A percentile compares a stretch with the other conserved stretches of the same genome.
Conservation (phyloP, 2,113 vertebrate genomes). For the Orthonyx spaldingii region DNA sequence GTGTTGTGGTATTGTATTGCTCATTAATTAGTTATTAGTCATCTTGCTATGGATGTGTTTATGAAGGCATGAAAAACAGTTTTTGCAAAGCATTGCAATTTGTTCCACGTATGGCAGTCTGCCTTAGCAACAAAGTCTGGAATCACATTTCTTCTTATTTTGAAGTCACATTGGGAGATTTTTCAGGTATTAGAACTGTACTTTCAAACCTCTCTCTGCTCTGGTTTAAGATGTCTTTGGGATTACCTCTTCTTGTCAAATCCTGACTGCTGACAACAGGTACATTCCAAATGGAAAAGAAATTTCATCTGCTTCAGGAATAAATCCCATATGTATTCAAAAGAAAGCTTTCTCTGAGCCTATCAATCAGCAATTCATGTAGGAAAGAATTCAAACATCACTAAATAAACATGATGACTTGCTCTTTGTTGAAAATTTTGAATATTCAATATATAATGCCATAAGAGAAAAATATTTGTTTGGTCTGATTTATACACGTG, state of each 20-base stretch:
- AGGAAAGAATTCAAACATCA: background rate
- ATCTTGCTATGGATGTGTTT: background rate
- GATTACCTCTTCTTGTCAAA: background rate
- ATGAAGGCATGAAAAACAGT: background rate
- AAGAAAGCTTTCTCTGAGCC: background rate
- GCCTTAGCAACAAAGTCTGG: background rate
- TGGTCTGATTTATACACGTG: background rate
- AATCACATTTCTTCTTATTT: background rate
- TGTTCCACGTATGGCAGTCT: background rate
- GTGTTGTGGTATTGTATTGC: background rate
- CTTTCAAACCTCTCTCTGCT: background rate
- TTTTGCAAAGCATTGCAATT: background rate
- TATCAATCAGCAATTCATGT: background rate
- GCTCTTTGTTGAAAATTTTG: background rate
- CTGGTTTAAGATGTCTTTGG: background rate
- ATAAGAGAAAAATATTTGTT: background rate
- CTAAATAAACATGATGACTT: background rate
- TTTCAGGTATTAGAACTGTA: background rate
- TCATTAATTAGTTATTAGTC: background rate
- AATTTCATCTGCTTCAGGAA: background rate
- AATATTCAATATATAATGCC: background rate
- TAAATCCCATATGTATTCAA: background rate
- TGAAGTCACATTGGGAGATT: background rate
- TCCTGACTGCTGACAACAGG: background rate
- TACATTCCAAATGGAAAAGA: background rate